Evolutionary conservation across 1,140 invertebrate species (phyloP).

Genomic region (Oedothorax gibbosus): DNA sequence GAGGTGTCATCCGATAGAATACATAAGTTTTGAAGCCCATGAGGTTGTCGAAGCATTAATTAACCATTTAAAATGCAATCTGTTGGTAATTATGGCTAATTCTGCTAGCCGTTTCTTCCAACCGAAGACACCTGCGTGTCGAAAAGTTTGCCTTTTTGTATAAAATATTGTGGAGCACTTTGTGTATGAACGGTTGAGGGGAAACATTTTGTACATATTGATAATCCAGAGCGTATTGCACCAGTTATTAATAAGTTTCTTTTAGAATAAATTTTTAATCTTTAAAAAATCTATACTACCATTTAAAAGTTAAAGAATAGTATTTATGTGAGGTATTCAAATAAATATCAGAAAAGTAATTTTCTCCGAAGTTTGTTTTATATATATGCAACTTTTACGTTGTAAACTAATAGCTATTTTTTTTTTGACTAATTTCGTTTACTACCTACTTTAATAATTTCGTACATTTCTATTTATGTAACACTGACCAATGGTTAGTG

Average conservation of each 20-base stretch:
- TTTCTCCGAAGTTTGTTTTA: too few species aligned
- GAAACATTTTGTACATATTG: conserved; percentile 86
- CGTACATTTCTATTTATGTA: too few species aligned
- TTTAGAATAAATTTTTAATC: too few species aligned
- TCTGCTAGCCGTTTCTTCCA: conserved; percentile 11
- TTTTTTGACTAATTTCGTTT: too few species aligned
- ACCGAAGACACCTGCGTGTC: conserved; percentile 14
- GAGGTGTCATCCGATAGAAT: conserved; percentile 29
- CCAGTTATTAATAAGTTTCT: conserved; percentile 65
- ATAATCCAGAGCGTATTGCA: conserved; percentile 78
- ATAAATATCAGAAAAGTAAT: too few species aligned
- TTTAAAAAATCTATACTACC: too few species aligned
- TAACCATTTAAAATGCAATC: conserved; percentile 41
- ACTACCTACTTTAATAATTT: too few species aligned
- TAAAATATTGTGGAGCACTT: conserved; percentile 68
- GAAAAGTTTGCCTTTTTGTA: conserved; percentile 60
- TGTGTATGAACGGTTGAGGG: conserved; percentile 80
- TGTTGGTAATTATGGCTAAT: conserved; percentile 61
- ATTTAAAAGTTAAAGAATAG: too few species aligned
- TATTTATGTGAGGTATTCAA: too few species aligned
- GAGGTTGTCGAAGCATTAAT: conserved; percentile 42
- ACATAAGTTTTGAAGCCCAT: conserved; percentile 14
- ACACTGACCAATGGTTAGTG: too few species aligned
- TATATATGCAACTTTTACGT: too few species aligned
- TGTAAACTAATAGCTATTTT: too few species aligned